Percentiles rank a stretch among this genome's conserved stretches.
These are phyloP conservation scores for Heliconius sara DNA, from an alignment of 2,888 invertebrate genomes.

Conservation along the genomic window DNA sequence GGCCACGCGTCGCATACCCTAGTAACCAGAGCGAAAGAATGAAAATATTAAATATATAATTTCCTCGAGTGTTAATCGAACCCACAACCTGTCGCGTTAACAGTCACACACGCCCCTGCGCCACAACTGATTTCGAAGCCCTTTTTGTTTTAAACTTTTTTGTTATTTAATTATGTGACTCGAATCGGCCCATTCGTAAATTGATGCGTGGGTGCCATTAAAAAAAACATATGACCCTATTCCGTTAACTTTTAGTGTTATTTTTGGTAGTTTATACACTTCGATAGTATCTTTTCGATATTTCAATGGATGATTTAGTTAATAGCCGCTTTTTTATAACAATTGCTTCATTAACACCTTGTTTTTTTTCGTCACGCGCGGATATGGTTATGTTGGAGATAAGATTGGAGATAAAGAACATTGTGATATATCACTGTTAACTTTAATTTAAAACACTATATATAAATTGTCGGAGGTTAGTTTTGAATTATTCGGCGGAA, in stretches of 20 bases:
- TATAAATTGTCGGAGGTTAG: background rate
- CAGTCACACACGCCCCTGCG: background rate
- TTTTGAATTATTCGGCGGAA: background rate
- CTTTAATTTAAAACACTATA: conserved; percentile 1
- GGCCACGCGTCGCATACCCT: background rate
- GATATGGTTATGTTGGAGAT: background rate
- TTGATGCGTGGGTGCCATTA: conserved; percentile 58
- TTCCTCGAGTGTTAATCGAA: background rate
- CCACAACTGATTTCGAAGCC: conserved; percentile 5
- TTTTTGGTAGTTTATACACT: conserved; percentile 30
- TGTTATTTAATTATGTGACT: conserved; percentile 75
- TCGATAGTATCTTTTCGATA: conserved; percentile 48
- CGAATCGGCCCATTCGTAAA: conserved; percentile 68
- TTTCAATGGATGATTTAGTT: conserved; percentile 40
- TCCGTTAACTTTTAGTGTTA: conserved; percentile 26
- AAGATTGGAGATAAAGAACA: conserved; percentile 6
- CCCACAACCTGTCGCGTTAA: too few species aligned
- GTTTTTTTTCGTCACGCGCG: conserved; percentile 14
- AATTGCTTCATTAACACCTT: conserved; percentile 41
- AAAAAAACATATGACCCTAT: conserved; percentile 37
- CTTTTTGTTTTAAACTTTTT: conserved; percentile 63
- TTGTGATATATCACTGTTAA: conserved; percentile 2
- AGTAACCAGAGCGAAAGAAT: background rate
- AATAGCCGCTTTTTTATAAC: conserved; percentile 32
- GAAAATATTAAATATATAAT: too few species aligned